Evolutionary conservation across 2,888 invertebrate species (phyloP), one percentile per base, ranked within the genome.

Genomic region (Eupithecia abbreviata): DNA sequence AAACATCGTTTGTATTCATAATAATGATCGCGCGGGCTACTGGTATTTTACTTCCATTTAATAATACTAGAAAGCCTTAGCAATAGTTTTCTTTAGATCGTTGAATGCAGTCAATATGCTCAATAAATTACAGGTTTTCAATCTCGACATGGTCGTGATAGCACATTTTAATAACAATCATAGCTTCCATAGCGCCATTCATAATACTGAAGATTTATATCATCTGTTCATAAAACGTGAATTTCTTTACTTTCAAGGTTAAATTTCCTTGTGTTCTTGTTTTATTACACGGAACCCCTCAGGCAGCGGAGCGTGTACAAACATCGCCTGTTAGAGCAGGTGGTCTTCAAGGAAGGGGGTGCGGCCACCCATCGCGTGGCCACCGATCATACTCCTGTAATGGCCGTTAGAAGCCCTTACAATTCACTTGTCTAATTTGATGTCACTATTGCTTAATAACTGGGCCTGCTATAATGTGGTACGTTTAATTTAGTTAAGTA

Each of bases 301-400:
- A 84, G 82, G 83, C 86, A 83, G 71, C 84, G 86, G 78, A 84
- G 86, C 89, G 85, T 87, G 85, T 80, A 84, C 80, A 81, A 81
- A 82, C 84, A 82, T 82, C 85, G 85, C 86, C 84, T 89, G 89
- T 85, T 84, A 80, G 71, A 83, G 85, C 90, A 90, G 90, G 90
- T 90, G 89, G 86, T 84, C 82, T 80, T 82, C 80, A 78, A 81
- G 79, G 83, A 81, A 82, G 80, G 81, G 82, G 82, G 76, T 43
- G 79, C 68, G 79, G 82, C 85, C 86, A 84, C 86, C 86, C 88
- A 84, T 89, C 80, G 90, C 90, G 89, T 89, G 87, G 85, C 81
- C 76, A 70, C 83, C 78, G 81, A 82, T 84, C 86, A 84, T 87
- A 85, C 81, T 79, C 80, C 79, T 79, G 76, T 83, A 83, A 84